These are phyloP conservation scores for Penaeus chinensis DNA, from an alignment of 1,140 invertebrate genomes.

Conservation along the genomic window DNA sequence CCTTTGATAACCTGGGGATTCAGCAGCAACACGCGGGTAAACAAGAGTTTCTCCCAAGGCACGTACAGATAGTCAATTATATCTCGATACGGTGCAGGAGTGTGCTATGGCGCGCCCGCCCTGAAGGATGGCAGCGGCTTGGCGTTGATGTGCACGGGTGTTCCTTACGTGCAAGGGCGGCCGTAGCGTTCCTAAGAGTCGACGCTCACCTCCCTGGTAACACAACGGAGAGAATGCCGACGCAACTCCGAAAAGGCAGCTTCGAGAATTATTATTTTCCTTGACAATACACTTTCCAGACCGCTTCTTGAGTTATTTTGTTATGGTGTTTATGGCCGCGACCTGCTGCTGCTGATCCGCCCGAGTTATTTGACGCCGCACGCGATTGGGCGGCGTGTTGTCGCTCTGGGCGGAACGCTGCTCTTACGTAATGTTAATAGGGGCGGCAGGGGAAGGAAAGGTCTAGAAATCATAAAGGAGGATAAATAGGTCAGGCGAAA, in stretches of 20 bases:
- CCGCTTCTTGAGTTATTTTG: too few species aligned
- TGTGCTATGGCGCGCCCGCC: not conserved
- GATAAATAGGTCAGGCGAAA: too few species aligned
- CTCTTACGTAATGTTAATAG: too few species aligned
- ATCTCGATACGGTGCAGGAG: constrained; percentile 15
- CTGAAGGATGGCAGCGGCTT: not conserved
- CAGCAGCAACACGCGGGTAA: constrained; percentile 29
- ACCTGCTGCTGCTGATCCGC: too few species aligned
- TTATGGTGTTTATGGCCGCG: too few species aligned
- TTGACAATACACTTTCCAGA: too few species aligned
- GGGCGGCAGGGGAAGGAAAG: too few species aligned
- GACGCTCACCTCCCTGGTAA: constrained; percentile 13
- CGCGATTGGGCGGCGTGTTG: too few species aligned
- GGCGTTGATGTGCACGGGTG: not conserved
- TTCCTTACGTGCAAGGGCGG: not conserved
- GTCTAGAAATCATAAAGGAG: too few species aligned
- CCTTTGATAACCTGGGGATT: constrained; percentile 36
- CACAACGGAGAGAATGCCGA: constrained; percentile 14
- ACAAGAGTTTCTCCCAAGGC: constrained; percentile 33
- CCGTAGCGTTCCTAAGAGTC: not conserved
- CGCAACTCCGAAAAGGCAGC: not conserved
- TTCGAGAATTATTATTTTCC: too few species aligned
- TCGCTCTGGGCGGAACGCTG: too few species aligned
- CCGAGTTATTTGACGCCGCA: too few species aligned
- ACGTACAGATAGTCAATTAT: constrained; percentile 46